Evolutionary conservation across 2,888 invertebrate species (phyloP).

Genomic region (Dysmachus trigonus): DNA sequence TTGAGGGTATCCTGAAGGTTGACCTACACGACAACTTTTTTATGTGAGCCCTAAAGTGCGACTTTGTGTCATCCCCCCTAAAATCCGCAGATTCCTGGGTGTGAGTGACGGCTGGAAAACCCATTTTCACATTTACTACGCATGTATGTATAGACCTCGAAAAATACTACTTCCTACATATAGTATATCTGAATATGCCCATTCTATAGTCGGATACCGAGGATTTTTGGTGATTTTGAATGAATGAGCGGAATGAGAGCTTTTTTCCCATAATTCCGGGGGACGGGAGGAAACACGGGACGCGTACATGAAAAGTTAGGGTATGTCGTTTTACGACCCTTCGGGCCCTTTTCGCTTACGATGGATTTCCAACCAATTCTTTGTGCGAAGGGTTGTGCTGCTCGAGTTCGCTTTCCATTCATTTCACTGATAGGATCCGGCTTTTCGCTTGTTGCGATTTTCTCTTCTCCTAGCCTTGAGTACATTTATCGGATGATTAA

Average conservation of each 20-base stretch:
- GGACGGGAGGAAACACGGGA: not conserved
- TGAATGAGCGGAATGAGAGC: conserved; percentile 30
- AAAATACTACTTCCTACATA: conserved; percentile 16
- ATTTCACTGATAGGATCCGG: conserved; percentile 21
- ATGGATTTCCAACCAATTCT: not conserved
- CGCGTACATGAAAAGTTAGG: not conserved
- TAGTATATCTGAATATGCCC: not conserved
- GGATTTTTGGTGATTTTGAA: conserved; percentile 25
- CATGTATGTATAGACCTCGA: not conserved
- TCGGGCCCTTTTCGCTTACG: not conserved
- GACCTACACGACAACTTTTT: conserved; percentile 17
- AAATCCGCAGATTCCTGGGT: not conserved
- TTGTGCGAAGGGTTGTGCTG: not conserved
- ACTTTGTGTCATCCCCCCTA: not conserved
- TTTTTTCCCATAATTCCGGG: conserved; percentile 1
- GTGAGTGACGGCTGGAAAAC: not conserved
- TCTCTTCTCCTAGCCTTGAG: conserved; percentile 12
- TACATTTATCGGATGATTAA: conserved; percentile 24
- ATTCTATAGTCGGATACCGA: not conserved
- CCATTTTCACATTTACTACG: not conserved
- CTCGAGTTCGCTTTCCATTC: not conserved
- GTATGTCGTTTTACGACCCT: conserved; percentile 8
- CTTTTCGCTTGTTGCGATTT: conserved; percentile 33
- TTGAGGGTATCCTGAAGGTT: conserved; percentile 14
- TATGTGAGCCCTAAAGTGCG: not conserved